Base-by-base conservation (phyloP, 2,797 vertebrate genomes). In the Chiloscyllium punctatum region DNA sequence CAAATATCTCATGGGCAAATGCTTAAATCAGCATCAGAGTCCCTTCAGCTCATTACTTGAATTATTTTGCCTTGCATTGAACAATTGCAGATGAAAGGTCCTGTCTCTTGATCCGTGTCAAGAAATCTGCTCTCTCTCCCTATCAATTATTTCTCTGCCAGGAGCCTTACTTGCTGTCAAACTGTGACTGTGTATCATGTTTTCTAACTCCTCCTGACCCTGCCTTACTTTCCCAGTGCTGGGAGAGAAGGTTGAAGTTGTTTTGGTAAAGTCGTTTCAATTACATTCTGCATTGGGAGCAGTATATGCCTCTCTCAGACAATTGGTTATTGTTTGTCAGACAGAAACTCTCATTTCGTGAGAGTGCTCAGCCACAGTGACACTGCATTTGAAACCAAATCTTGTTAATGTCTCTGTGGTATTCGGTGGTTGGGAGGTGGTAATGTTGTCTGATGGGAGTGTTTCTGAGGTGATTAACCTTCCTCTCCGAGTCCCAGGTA, bases 401-500 rank as follows among this genome's bases (percentile, higher is more conserved):
- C 90, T 69, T 68, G 21, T 66, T 92, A 53, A 68, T 92, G 90
- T 92, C 90, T 92, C 90, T 92, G 66, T 69, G 90, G 90, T 92
- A 69, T 92, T 69, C 42, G 37, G 90, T 42, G n/a, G 66, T 92
- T 42, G 62, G 62, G 90, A 92, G 90, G 90, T 69, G 66, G 37
- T 69, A 69, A 92, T 69, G 66, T 92, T 92, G 90, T 27, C 90
- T 92, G 90, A 69, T 62, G 66, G 90, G 62, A 66, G 15, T 92
- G n/a, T 69, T 69, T 92, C 90, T 92, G 90, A 92, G 90, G 90
- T 92, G 90, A 92, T 92, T 92, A 92, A 92, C 90, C 90, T 92
- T 6, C 37, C 90, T 92, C 90, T 69, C 7, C 2, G 3, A 92
- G 62, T 92, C 90, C n/a, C n/a, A 69, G 90, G 62, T 68, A 69